Base-by-base conservation (phyloP, 2,888 invertebrate genomes). In the Aporophyla lueneburgensis region DNA sequence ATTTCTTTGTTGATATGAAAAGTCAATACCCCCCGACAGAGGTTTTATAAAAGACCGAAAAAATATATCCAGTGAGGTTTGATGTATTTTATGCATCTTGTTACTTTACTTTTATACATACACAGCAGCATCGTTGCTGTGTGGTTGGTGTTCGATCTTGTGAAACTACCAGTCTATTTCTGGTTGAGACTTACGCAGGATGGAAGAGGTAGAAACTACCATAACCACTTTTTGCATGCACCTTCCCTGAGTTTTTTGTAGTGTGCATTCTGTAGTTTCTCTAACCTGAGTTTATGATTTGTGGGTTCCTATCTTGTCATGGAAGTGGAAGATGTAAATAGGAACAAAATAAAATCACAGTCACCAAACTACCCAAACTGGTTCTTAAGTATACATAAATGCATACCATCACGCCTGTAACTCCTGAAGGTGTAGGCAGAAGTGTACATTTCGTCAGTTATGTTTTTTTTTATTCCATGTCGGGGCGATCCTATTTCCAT, bases 1-100 rank as follows among this genome's bases (percentile, higher is more conserved):
- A 89, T 93, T 95, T 93, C 92, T 95, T 94, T 94, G 93, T 95
- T 93, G 92, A 92, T 93, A 91, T 93, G 88, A 92, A 93, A 92
- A 93, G 93, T 94, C 92, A 93, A 93, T 93, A 93, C 86, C 86
- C 86, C 82, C 71, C 78, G 77, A 70, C 75, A 70, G 76, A 69
- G 76, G 63, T 76, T 85, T 78, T 68, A 59, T 71, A 71, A 74
- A 74, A 76, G 70, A 85, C 59, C 19, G 63, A 78, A 81, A n/a
- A 83, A 74, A 70, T 74, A 14, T 81, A 67, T 70, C 40, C 76
- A 59, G 74, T n/a, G 73, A 71, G 71, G 58, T 68, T 80, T 76
- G 58, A 70, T 83, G 65, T 74, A 58, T 75, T 75, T 71, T 75
- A 71, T 79, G 71, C 68, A 68, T 65, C 68, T 79, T 74, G 71